Evolutionary conservation across 2,797 vertebrate genomes (phyloP).

Genomic region (Onychomys torridus): DNA sequence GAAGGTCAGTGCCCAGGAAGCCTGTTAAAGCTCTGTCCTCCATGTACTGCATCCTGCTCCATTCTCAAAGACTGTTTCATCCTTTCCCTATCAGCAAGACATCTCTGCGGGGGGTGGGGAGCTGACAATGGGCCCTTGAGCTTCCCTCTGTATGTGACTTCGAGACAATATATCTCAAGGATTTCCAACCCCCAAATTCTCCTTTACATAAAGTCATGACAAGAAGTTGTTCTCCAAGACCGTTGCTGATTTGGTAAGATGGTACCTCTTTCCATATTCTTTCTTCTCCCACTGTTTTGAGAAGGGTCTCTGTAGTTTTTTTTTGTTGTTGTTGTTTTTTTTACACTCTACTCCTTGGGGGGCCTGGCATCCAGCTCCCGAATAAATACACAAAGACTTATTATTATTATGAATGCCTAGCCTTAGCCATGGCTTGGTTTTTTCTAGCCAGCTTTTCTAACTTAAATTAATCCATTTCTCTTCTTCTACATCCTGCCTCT

Average conservation of each 20-base stretch:
- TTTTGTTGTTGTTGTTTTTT: background rate
- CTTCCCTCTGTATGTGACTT: background rate
- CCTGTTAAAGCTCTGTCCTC: background rate
- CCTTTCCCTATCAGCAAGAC: background rate
- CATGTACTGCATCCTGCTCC: background rate
- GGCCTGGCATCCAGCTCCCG: background rate
- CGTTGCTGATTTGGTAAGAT: background rate
- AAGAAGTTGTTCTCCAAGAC: background rate
- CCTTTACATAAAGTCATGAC: background rate
- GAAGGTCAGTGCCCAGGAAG: slow-evolving; percentile 43
- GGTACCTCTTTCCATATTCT: background rate
- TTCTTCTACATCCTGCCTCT: background rate
- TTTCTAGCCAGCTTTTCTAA: background rate
- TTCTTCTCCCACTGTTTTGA: background rate
- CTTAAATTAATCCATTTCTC: background rate
- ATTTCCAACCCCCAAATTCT: background rate
- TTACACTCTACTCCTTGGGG: background rate
- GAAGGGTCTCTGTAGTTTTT: background rate
- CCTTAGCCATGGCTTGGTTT: background rate
- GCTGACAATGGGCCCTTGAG: background rate
- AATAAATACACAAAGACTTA: background rate
- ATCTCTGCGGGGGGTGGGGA: background rate
- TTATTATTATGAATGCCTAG: background rate
- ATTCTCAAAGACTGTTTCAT: slow-evolving; percentile 15
- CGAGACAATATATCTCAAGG: background rate